Percentiles rank a stretch among this genome's conserved stretches.
These are phyloP conservation scores for Cynodonichthys magdalenae DNA, from an alignment of 2,797 vertebrate species.

Conservation along the genomic window DNA sequence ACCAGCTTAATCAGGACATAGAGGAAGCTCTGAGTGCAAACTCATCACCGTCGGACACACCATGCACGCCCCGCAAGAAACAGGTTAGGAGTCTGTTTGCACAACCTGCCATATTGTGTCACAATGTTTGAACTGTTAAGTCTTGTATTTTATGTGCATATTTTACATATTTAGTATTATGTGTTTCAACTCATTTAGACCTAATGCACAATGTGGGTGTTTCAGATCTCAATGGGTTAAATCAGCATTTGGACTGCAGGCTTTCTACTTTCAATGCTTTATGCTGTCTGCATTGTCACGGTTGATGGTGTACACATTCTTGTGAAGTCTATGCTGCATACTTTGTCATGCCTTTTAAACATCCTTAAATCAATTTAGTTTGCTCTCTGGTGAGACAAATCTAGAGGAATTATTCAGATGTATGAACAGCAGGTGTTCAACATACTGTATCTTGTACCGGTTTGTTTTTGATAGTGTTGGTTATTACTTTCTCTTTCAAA, in stretches of 20 bases:
- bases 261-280: conserved; percentile 15
- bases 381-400: conserved; percentile 56
- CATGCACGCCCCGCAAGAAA: conserved; percentile 74
- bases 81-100: conserved; percentile 66
- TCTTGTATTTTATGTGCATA: neutral
- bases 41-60: conserved; percentile 84
- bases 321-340: conserved; percentile 53
- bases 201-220: neutral
- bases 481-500: conserved; percentile 26
- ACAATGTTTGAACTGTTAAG: neutral
- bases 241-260: conserved; percentile 24
- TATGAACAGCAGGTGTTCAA: conserved; percentile 62
- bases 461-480: conserved; percentile 14
- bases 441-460: conserved; percentile 26
- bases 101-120: conserved; percentile 21
- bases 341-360: conserved; percentile 71
- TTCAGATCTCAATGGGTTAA: conserved; percentile 5
- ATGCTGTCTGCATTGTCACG: conserved; percentile 43
- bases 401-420: conserved; percentile 48
- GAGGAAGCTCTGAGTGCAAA: conserved; percentile 86
- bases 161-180: neutral
- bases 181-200: neutral
- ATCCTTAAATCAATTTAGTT: conserved; percentile 66
- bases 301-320: conserved; percentile 62
- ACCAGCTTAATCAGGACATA: conserved; percentile 88